Evolutionary conservation across 1,140 invertebrate genomes (phyloP).

Genomic region (Thaumetopoea pityocampa): DNA sequence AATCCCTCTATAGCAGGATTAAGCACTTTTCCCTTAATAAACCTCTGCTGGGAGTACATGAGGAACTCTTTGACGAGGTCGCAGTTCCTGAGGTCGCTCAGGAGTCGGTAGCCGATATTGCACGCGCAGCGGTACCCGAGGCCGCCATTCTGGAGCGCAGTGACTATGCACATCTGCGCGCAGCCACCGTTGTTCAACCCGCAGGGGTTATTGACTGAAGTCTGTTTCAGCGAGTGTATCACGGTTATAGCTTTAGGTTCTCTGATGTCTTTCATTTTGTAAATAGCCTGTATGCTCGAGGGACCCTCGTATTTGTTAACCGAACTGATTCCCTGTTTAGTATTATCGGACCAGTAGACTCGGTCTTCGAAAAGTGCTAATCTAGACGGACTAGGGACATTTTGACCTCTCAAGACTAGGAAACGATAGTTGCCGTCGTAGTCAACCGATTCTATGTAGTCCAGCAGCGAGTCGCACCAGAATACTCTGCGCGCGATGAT

Average conservation of each 20-base stretch:
- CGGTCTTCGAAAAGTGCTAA: conserved; percentile 93
- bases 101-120: conserved; percentile 90
- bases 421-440: conserved; percentile 91
- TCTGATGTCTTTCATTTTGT: conserved; percentile 85
- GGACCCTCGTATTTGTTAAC: conserved; percentile 92
- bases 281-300: conserved; percentile 86
- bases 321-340: conserved; percentile 94
- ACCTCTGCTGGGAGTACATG: conserved; percentile 97
- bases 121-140: conserved; percentile 96
- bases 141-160: conserved; percentile 83
- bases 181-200: conserved; percentile 93
- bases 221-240: conserved; percentile 87
- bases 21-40: conserved; percentile 96
- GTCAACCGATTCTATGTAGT: conserved; percentile 98
- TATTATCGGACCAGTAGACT: conserved; percentile 97
- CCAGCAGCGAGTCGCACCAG: conserved; percentile 96
- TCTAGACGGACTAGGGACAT: conserved; percentile 91
- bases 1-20: conserved; percentile 93
- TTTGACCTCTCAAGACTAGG: conserved; percentile 86
- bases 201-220: conserved; percentile 90
- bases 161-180: conserved; percentile 96
- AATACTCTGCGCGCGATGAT: conserved; percentile 92
- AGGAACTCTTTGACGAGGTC: conserved; percentile 93
- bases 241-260: conserved; percentile 92
- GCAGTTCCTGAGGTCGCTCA: conserved; percentile 88